A percentile compares a stretch with the other conserved stretches of the same genome.
phyloP scores from a whole-genome alignment of 2,797 vertebrate genomes.

The Gallinago solitaria region DNA sequence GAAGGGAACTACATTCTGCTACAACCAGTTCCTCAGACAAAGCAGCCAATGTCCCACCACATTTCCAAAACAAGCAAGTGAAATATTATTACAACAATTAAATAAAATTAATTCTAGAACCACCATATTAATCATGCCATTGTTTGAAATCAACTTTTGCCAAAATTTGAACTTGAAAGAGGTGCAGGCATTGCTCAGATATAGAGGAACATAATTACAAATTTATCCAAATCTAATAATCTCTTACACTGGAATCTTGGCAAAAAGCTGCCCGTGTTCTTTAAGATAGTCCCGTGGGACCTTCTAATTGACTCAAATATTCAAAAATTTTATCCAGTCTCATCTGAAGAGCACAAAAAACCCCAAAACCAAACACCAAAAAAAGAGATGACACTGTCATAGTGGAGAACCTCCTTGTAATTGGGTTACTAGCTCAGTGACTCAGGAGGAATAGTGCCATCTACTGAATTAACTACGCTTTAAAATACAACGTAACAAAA shows the following conservation, averaged over 20 bases:
- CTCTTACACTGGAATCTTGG: not conserved
- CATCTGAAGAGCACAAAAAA: not conserved
- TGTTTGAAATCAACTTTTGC: not conserved
- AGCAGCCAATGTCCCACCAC: not conserved
- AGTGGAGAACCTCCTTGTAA: not conserved
- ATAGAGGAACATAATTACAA: not conserved
- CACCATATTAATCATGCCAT: not conserved
- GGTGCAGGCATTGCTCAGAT: not conserved
- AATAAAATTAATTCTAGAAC: not conserved
- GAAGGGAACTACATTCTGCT: not conserved
- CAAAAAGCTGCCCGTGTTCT: not conserved
- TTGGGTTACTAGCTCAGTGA: not conserved
- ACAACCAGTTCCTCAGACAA: not conserved
- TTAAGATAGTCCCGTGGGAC: not conserved
- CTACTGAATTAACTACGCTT: constrained; percentile 26
- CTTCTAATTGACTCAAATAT: not conserved
- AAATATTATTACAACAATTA: not conserved
- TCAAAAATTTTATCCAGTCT: not conserved
- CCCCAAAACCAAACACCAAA: not conserved
- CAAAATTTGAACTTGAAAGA: not conserved
- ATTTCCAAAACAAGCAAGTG: not conserved
- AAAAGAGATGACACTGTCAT: not conserved
- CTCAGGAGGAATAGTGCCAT: constrained; percentile 57
- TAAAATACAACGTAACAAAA: not conserved
- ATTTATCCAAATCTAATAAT: not conserved